phyloP scores from a whole-genome alignment of 2,113 vertebrate genomes.

The Hystrix brachyura region DNA sequence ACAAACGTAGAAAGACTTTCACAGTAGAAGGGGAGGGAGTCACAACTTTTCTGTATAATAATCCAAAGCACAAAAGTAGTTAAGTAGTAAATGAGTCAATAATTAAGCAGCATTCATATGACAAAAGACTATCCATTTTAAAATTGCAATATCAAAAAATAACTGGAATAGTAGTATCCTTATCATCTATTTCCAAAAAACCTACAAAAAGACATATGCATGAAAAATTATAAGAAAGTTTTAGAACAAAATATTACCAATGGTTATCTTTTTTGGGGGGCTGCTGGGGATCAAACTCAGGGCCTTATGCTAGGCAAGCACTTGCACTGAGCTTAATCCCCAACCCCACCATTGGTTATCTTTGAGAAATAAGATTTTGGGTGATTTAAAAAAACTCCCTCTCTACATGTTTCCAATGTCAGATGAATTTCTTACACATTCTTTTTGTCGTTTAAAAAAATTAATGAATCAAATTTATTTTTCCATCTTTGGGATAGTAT shows the following conservation, averaged over 20 bases:
- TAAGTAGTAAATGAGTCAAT: neutral
- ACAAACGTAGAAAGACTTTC: neutral
- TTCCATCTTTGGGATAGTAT: neutral
- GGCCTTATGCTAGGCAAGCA: no score
- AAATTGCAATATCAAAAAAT: neutral
- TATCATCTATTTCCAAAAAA: constrained; percentile 26
- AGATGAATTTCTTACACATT: neutral
- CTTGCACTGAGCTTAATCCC: no score
- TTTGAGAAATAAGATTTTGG: neutral
- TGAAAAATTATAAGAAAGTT: neutral
- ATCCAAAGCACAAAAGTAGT: neutral
- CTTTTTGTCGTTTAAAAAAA: constrained; percentile 23
- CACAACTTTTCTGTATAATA: neutral
- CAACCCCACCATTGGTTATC: neutral
- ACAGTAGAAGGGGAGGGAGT: neutral
- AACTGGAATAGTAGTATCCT: neutral
- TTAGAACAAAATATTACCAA: neutral
- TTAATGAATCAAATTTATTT: constrained; percentile 11
- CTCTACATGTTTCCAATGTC: neutral
- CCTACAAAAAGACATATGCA: neutral
- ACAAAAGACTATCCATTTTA: neutral
- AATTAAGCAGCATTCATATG: neutral
- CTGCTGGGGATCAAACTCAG: no score
- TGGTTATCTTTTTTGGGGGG: neutral
- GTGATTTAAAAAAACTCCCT: neutral